Percentiles rank a stretch among this genome's conserved stretches.
Conservation (phyloP, 2,888 invertebrate species). For the Xylota sylvarum region DNA sequence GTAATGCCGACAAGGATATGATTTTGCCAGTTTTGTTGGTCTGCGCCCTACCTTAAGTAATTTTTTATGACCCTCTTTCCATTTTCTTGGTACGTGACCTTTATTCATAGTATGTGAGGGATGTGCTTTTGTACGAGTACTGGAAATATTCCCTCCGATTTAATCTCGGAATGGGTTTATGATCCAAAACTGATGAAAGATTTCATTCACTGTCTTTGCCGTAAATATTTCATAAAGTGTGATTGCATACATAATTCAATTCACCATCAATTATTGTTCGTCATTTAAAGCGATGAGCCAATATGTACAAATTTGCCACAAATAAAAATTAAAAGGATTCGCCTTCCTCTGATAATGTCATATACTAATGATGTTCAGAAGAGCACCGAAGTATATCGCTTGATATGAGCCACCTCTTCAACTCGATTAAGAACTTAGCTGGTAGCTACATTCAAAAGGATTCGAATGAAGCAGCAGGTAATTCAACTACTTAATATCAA, state of each 20-base stretch:
- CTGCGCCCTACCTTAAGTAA: no score
- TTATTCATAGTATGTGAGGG: no score
- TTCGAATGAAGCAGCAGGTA: conserved; percentile 79
- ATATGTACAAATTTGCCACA: conserved; percentile 1
- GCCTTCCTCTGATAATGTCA: conserved; percentile 4
- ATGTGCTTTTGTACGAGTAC: no score
- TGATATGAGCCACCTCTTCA: conserved; percentile 81
- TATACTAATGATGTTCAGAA: conserved; percentile 51
- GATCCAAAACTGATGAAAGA: not conserved
- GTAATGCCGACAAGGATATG: no score
- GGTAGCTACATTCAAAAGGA: conserved; percentile 77
- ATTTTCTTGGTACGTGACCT: no score
- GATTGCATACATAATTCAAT: not conserved
- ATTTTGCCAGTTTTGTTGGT: no score
- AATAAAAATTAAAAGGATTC: conserved; percentile 21
- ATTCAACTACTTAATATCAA: conserved; percentile 48
- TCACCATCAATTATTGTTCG: conserved; percentile 9
- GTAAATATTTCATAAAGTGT: not conserved
- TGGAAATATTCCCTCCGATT: no score
- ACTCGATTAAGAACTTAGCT: conserved; percentile 84
- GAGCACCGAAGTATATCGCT: conserved; percentile 26
- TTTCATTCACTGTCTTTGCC: not conserved
- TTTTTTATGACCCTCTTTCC: no score
- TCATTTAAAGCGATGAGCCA: conserved; percentile 8
- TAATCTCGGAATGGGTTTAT: no score